Evolutionary conservation across 2,113 vertebrate genomes (phyloP).

Genomic region (Formicarius rufipectus): DNA sequence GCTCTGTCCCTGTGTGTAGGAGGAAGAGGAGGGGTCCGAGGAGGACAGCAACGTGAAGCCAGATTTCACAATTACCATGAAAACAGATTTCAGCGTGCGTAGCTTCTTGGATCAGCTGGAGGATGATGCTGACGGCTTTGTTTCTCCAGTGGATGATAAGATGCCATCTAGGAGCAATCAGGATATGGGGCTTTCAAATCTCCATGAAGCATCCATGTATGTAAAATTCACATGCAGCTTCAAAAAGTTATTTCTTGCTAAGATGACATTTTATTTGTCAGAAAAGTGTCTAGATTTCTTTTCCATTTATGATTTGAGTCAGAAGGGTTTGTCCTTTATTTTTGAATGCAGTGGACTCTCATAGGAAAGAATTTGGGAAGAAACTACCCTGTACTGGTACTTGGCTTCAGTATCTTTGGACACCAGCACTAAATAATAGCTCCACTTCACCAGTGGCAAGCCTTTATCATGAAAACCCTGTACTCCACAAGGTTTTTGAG

Average conservation of each 20-base stretch:
- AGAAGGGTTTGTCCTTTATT: neutral
- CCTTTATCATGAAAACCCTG: neutral
- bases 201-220: slow-evolving; percentile 93
- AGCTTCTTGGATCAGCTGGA: slow-evolving; percentile 90
- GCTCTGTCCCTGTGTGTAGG: slow-evolving; percentile 70
- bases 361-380: neutral
- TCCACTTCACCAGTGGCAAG: neutral
- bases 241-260: neutral
- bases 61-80: slow-evolving; percentile 76
- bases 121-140: slow-evolving; percentile 88
- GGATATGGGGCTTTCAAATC: slow-evolving; percentile 91
- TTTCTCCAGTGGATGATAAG: slow-evolving; percentile 92
- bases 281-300: neutral
- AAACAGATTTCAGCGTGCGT: slow-evolving; percentile 79
- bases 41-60: slow-evolving; percentile 82
- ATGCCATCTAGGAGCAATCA: slow-evolving; percentile 80
- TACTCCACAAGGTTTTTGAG: neutral
- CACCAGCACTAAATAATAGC: neutral
- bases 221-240: slow-evolving; percentile 43
- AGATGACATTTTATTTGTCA: neutral
- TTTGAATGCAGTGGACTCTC: neutral
- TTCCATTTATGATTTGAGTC: neutral
- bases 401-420: neutral
- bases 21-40: slow-evolving; percentile 93
- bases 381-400: neutral